phyloP scores from a whole-genome alignment of 2,113 vertebrate species.

The Plecturocebus donacophilus region DNA sequence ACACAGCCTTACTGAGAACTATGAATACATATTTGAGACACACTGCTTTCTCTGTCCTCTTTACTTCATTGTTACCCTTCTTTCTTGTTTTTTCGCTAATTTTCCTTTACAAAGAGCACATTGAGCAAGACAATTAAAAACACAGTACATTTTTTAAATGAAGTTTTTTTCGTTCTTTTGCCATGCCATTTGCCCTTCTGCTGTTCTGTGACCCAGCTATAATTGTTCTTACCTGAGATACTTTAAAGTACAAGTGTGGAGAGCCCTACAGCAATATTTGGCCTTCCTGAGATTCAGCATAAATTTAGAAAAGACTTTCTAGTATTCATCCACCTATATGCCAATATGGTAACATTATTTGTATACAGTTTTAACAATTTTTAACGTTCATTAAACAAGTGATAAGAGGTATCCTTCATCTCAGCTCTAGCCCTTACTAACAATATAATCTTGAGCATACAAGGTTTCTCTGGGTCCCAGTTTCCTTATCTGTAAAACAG shows the following conservation, averaged over 20 bases:
- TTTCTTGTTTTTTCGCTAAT: neutral
- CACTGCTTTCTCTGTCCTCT: neutral
- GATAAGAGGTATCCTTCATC: neutral
- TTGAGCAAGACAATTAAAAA: neutral
- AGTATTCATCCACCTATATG: neutral
- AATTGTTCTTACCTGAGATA: neutral
- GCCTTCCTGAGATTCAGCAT: slow-evolving; percentile 5
- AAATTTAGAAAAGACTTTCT: neutral
- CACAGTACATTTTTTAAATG: neutral
- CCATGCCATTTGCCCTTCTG: neutral
- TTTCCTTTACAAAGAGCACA: slow-evolving; percentile 12
- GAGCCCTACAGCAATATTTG: neutral
- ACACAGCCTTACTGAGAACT: neutral
- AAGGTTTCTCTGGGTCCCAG: neutral
- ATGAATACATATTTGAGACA: neutral
- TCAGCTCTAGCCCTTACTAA: neutral
- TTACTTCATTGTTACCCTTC: neutral
- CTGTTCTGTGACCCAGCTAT: neutral
- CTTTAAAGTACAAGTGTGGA: slow-evolving; percentile 8
- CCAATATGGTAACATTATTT: neutral
- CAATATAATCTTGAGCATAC: neutral
- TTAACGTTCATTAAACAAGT: slow-evolving; percentile 8
- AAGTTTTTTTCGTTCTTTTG: neutral
- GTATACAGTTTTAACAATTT: neutral
- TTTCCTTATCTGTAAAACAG: slow-evolving; percentile 31